A percentile compares a stretch with the other conserved stretches of the same genome.
phyloP scores from a whole-genome alignment of 2,888 invertebrate species.

The Drosophila kanekoi region DNA sequence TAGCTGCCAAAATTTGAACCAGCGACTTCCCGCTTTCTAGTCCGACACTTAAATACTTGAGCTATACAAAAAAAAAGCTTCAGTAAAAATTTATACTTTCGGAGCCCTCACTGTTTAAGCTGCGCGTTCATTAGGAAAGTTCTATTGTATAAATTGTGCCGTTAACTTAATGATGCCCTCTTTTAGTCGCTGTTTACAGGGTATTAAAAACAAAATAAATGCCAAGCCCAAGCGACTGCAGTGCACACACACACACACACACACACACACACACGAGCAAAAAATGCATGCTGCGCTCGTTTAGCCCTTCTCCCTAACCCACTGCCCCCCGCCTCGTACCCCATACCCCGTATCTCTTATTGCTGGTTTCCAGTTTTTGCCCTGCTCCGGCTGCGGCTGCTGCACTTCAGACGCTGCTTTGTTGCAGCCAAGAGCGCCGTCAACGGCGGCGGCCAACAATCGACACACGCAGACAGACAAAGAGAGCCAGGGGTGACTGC shows the following conservation, averaged over 20 bases:
- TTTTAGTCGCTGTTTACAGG: background rate
- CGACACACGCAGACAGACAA: slow-evolving; percentile 70
- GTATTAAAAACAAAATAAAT: slow-evolving; percentile 24
- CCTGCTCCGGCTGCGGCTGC: slow-evolving; percentile 45
- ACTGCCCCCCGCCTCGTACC: background rate
- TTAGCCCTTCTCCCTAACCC: slow-evolving; percentile 6
- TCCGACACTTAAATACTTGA: too few species aligned
- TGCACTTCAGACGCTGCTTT: slow-evolving; percentile 78
- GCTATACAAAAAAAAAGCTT: too few species aligned
- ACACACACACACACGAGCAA: slow-evolving; percentile 25
- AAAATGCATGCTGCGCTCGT: slow-evolving; percentile 71
- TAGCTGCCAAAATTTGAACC: too few species aligned
- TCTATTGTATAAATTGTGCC: too few species aligned
- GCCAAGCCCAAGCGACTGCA: slow-evolving; percentile 54
- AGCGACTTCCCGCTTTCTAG: too few species aligned
- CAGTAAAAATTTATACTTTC: too few species aligned
- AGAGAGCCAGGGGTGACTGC: slow-evolving; percentile 17
- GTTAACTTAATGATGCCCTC: too few species aligned
- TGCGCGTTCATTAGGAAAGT: too few species aligned
- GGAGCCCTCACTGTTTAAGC: too few species aligned
- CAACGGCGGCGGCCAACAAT: slow-evolving; percentile 67
- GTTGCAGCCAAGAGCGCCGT: slow-evolving; percentile 66
- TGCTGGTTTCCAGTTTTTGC: slow-evolving; percentile 55
- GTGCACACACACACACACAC: slow-evolving; percentile 22
- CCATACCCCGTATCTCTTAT: background rate